Percentiles rank a stretch among this genome's conserved stretches.
phyloP scores from a whole-genome alignment of 1,140 invertebrate species.

The Latrodectus geometricus region DNA sequence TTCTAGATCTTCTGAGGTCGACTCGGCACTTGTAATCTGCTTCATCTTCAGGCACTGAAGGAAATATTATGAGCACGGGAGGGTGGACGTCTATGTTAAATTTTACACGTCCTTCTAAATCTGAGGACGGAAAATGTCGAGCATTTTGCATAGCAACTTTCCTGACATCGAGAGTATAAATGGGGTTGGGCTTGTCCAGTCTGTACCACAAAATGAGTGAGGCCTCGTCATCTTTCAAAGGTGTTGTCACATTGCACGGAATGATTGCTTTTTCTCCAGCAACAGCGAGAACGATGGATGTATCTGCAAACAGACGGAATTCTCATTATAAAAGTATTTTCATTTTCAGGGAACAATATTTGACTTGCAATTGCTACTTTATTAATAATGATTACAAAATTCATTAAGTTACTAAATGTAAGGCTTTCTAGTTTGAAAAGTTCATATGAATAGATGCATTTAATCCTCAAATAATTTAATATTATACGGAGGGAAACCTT shows the following conservation, averaged over 20 bases:
- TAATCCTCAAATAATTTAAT: too few relatives aligned
- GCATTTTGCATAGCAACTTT: background rate
- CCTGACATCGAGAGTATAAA: constrained; percentile 33
- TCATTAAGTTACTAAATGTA: too few relatives aligned
- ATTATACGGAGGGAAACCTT: too few relatives aligned
- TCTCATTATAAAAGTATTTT: too few relatives aligned
- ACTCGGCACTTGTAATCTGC: constrained; percentile 67
- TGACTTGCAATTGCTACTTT: too few relatives aligned
- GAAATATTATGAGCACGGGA: constrained; percentile 74
- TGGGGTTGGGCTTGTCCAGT: constrained; percentile 70
- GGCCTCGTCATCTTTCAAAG: constrained; percentile 78
- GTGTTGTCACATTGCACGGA: constrained; percentile 82
- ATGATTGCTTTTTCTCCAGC: constrained; percentile 79
- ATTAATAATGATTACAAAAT: too few relatives aligned
- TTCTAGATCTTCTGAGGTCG: constrained; percentile 40
- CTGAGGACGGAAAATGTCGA: constrained; percentile 3
- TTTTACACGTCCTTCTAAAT: constrained; percentile 19
- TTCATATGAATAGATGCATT: too few relatives aligned
- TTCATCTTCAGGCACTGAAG: constrained; percentile 17
- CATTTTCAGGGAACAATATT: too few relatives aligned
- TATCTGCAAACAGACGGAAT: background rate
- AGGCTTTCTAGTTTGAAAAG: too few relatives aligned
- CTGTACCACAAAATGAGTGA: constrained; percentile 87
- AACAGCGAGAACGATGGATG: constrained; percentile 75
- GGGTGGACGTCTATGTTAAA: constrained; percentile 60